Conservation (phyloP, 2,113 vertebrate species). For the Archilochus colubris region DNA sequence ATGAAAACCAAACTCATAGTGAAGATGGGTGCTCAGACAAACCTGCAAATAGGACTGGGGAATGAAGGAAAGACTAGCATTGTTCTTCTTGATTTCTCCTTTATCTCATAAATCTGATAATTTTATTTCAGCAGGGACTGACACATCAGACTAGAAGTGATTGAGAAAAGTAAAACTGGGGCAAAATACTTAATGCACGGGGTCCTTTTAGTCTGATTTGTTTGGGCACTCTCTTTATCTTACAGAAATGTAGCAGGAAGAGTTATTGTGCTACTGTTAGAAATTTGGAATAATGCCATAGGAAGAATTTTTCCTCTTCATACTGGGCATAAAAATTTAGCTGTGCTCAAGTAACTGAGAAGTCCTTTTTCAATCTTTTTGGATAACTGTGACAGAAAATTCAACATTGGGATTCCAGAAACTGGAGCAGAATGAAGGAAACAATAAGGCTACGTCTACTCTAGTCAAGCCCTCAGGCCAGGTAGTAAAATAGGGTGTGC, state of each 20-base stretch:
- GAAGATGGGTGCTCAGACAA: not conserved
- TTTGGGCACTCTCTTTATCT: not conserved
- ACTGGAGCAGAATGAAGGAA: not conserved
- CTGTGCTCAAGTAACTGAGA: not conserved
- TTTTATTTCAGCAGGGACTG: not conserved
- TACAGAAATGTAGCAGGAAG: not conserved
- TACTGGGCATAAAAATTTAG: not conserved
- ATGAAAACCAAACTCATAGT: not conserved
- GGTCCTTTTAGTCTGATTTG: not conserved
- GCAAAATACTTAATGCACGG: not conserved
- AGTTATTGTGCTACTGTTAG: not conserved
- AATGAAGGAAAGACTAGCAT: not conserved
- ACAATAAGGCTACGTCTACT: not conserved
- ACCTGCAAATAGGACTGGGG: not conserved
- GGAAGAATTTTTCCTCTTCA: not conserved
- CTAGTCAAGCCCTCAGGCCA: not conserved
- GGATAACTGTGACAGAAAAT: not conserved
- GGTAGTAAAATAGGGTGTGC: not conserved
- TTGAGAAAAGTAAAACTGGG: not conserved
- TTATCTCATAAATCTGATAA: not conserved
- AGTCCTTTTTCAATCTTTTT: not conserved
- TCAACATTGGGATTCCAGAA: not conserved
- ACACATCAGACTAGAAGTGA: rapidly evolving
- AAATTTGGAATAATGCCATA: not conserved
- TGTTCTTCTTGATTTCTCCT: not conserved